A percentile compares a stretch with the other conserved stretches of the same genome.
phyloP scores from a whole-genome alignment of 2,797 vertebrate genomes.

The Acanthurus lineatus region DNA sequence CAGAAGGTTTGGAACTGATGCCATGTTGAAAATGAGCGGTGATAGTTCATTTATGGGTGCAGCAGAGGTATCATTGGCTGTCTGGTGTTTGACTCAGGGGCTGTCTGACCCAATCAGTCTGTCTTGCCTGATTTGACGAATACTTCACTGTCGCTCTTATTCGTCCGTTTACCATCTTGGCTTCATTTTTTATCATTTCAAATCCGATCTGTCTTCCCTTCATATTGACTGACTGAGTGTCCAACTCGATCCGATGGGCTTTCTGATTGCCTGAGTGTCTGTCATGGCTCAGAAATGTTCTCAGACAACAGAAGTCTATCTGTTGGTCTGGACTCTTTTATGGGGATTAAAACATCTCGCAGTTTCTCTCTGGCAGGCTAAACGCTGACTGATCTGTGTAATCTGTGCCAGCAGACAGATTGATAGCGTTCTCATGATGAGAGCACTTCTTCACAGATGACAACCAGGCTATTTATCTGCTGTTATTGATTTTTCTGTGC shows the following conservation, averaged over 20 bases:
- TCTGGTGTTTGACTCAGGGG: too few relatives aligned
- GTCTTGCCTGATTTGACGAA: constrained; percentile 29
- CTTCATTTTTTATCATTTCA: constrained; percentile 6
- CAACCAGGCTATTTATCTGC: constrained; percentile 57
- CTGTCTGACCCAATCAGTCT: not conserved
- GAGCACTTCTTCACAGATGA: constrained; percentile 61
- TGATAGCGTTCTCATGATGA: constrained; percentile 53
- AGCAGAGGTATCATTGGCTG: constrained; percentile 11
- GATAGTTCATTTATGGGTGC: constrained; percentile 6
- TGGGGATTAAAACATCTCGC: constrained; percentile 44
- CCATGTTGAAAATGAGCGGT: not conserved
- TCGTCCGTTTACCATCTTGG: constrained; percentile 5
- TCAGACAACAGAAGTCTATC: constrained; percentile 14
- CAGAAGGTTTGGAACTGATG: not conserved
- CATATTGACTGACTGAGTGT: not conserved
- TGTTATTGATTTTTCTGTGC: constrained; percentile 59
- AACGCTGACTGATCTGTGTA: constrained; percentile 54
- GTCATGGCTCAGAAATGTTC: constrained; percentile 8
- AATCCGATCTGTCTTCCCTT: constrained; percentile 5
- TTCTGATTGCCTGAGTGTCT: constrained; percentile 21
- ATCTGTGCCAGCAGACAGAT: constrained; percentile 60
- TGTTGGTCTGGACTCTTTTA: constrained; percentile 44
- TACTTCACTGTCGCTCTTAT: constrained; percentile 22
- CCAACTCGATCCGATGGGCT: constrained; percentile 5
- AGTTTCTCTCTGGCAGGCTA: constrained; percentile 46